Evolutionary conservation across 1,140 invertebrate genomes (phyloP), one percentile per base, ranked within the genome.

Genomic region (Kradibia gibbosae): DNA sequence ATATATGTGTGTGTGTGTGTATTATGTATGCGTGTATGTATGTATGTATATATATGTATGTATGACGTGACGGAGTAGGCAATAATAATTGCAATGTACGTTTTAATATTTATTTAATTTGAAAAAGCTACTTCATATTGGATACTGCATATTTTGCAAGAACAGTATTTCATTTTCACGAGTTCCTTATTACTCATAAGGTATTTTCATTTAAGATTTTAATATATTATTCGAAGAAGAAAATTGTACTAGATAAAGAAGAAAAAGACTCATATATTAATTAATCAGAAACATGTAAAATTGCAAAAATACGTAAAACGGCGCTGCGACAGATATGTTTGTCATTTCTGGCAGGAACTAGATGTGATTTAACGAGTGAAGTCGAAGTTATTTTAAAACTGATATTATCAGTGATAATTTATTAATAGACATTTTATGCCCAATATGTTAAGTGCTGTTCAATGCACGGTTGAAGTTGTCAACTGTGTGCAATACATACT

Each of bases 61-160:
- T 78, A 82, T 78, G 79, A 78, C 45, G 57, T 73, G 76, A 74
- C 57, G 45, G 70, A 82, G 36, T 60, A 60, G 76, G 25, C 42
- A 57, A 77, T 80, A 22, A 83, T 74, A 81, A 78, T 77, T 83
- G 78, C 75, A 83, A 75, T 79, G 50, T 83, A 76, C 57, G 57
- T 80, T 80, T 80, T 83, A 83, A 80, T 80, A 83, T 79, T 79
- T 83, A 83, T 83, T 80, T 83, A 70, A 62, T 67, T 78, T 55
- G 57, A 39, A 70, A 82, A 67, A 28, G 71, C 75, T 70, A 81
- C 28, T 78, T 82, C 34, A 84, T 67, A 82, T 84, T 82, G 71
- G 83, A 84, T 71, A 79, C 45, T 42, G 60, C 60, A 76, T 71
- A 78, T n/a, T 80, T 74, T 76, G 57, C 72, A 76, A 71, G 70